Percentiles rank a stretch among this genome's conserved stretches.
Evolutionary conservation across 2,888 invertebrate genomes (phyloP).

Genomic region (Athetis lepigone): DNA sequence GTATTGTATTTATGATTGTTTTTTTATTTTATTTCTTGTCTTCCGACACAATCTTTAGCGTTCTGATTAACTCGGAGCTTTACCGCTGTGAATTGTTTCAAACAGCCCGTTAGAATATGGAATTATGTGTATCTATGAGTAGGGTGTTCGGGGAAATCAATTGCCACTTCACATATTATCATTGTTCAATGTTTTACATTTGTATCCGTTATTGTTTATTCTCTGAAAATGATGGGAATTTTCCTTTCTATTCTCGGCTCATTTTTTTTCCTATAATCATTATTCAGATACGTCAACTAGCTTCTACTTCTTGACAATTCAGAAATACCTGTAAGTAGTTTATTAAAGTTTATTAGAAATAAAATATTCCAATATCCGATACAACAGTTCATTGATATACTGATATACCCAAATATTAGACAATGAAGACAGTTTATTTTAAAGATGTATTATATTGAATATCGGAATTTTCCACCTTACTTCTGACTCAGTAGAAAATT

Average conservation of each 20-base stretch:
- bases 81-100: constrained; percentile 89
- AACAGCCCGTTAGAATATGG: constrained; percentile 77
- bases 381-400: constrained; percentile 1
- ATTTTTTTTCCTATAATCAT: too few relatives aligned
- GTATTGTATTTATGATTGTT: constrained; percentile 88
- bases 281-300: too few relatives aligned
- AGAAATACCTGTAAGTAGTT: too few relatives aligned
- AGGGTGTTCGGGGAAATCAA: constrained; percentile 48
- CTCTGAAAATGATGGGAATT: constrained; percentile 16
- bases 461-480: neutral
- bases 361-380: constrained; percentile 47
- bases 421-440: constrained; percentile 29
- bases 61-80: constrained; percentile 89
- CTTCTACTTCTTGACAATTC: too few relatives aligned
- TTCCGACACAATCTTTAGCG: constrained; percentile 89
- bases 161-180: constrained; percentile 35
- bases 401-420: neutral
- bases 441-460: constrained; percentile 10
- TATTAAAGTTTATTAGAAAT: too few relatives aligned
- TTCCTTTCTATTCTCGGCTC: constrained; percentile 40
- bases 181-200: constrained; percentile 32
- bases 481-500: neutral
- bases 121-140: constrained; percentile 67
- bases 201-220: constrained; percentile 20
- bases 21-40: constrained; percentile 86